Conservation (phyloP, 1,140 invertebrate genomes). For the Sinella curviseta region DNA sequence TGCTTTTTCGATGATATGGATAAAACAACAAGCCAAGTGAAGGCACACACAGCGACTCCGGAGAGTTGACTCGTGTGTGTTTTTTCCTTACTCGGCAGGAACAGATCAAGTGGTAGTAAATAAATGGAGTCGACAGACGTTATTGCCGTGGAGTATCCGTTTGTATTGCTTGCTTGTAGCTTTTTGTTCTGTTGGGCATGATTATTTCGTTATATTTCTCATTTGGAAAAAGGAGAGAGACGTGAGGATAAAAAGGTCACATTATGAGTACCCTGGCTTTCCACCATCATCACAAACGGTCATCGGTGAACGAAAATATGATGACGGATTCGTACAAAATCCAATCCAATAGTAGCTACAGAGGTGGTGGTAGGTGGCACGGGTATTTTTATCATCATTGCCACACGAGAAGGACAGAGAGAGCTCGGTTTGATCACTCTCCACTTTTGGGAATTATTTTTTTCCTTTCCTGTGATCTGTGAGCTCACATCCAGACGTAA, state of each 20-base stretch:
- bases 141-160: background rate
- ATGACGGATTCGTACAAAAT: background rate
- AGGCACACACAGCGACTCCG: too few relatives aligned
- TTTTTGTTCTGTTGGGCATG: background rate
- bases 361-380: background rate
- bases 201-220: background rate
- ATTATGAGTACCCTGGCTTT: background rate
- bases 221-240: background rate
- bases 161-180: background rate
- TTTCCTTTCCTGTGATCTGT: slow-evolving; percentile 3
- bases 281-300: background rate
- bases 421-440: slow-evolving; percentile 24
- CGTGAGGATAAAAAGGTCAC: slow-evolving; percentile 2
- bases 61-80: too few relatives aligned
- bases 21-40: too few relatives aligned
- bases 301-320: background rate
- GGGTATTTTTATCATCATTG: background rate
- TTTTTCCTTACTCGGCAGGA: slow-evolving; percentile 1
- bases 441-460: slow-evolving; percentile 24
- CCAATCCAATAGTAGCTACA: slow-evolving; percentile 5
- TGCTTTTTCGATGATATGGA: slow-evolving; percentile 39
- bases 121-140: too few relatives aligned
- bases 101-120: too few relatives aligned
- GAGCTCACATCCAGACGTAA: slow-evolving; percentile 33
- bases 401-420: background rate